These are phyloP conservation scores for Poeciliopsis infans DNA, from an alignment of 2,797 vertebrate genomes.

Conservation along the genomic window DNA sequence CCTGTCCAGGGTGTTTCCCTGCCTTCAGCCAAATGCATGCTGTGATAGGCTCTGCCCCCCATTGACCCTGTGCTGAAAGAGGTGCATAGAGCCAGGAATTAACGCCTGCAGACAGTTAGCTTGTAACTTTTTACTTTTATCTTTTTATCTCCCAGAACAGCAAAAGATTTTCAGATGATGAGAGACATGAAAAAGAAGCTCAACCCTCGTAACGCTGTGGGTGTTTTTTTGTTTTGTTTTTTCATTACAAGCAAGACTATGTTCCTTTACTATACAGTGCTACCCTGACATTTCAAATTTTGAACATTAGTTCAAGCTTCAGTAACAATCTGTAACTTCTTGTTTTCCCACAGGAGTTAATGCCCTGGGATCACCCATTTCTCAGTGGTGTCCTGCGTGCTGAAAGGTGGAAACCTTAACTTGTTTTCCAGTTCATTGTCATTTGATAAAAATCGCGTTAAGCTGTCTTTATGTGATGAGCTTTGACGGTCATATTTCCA, in stretches of 20 bases:
- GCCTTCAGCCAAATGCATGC: constrained; percentile 68
- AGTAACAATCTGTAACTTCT: background rate
- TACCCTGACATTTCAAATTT: background rate
- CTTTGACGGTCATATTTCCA: constrained; percentile 36
- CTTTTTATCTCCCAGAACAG: constrained; percentile 81
- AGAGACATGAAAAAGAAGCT: constrained; percentile 90
- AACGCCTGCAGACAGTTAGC: constrained; percentile 41
- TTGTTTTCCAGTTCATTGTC: constrained; percentile 23
- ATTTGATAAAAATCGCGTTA: constrained; percentile 33
- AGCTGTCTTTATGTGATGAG: constrained; percentile 29
- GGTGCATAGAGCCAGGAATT: constrained; percentile 39
- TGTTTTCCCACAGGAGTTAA: constrained; percentile 82
- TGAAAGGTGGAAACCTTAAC: constrained; percentile 85
- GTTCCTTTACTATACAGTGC: background rate
- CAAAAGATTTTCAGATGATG: constrained; percentile 94
- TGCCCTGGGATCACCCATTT: constrained; percentile 98
- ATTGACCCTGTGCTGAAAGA: constrained; percentile 32
- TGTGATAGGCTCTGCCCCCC: constrained; percentile 51
- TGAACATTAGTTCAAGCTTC: background rate
- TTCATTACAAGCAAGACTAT: background rate
- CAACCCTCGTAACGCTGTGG: constrained; percentile 89
- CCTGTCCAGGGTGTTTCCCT: constrained; percentile 59
- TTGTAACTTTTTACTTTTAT: constrained; percentile 32
- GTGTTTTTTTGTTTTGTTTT: constrained; percentile 49
- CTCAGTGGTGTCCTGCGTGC: constrained; percentile 92